These are phyloP conservation scores for Andrena cerasifolii DNA, from an alignment of 1,140 invertebrate genomes.

Conservation along the genomic window DNA sequence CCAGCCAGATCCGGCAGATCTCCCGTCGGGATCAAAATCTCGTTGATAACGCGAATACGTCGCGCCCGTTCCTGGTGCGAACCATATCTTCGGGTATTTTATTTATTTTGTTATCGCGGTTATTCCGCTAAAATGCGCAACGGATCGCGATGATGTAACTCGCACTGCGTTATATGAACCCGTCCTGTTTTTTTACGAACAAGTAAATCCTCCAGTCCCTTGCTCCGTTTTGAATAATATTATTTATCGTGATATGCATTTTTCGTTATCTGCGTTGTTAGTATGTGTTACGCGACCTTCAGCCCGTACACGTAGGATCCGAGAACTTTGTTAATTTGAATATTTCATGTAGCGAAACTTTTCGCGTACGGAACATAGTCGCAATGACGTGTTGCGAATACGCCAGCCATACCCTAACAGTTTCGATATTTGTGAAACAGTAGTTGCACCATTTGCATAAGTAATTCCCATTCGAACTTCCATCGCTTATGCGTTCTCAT, in stretches of 20 bases:
- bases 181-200: too few relatives aligned
- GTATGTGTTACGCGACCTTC: slow-evolving; percentile 6
- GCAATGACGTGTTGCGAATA: slow-evolving; percentile 5
- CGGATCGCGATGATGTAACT: slow-evolving; percentile 18
- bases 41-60: neutral
- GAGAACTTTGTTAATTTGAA: slow-evolving; percentile 27
- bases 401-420: neutral
- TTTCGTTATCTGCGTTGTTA: slow-evolving; percentile 16
- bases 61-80: neutral
- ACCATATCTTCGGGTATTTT: neutral
- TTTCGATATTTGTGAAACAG: neutral
- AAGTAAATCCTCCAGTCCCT: neutral
- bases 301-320: slow-evolving; percentile 8
- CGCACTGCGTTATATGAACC: too few relatives aligned
- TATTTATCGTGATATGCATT: slow-evolving; percentile 36
- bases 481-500: neutral
- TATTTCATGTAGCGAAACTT: slow-evolving; percentile 33
- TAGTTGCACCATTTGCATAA: neutral
- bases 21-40: neutral
- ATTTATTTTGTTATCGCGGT: neutral
- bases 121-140: neutral
- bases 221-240: neutral
- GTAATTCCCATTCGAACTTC: neutral
- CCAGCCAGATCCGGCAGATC: too few relatives aligned
- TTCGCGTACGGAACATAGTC: slow-evolving; percentile 1